A percentile compares a stretch with the other conserved stretches of the same genome.
Evolutionary conservation across 2,888 invertebrate genomes (phyloP).

Genomic region (Apeira syringaria): DNA sequence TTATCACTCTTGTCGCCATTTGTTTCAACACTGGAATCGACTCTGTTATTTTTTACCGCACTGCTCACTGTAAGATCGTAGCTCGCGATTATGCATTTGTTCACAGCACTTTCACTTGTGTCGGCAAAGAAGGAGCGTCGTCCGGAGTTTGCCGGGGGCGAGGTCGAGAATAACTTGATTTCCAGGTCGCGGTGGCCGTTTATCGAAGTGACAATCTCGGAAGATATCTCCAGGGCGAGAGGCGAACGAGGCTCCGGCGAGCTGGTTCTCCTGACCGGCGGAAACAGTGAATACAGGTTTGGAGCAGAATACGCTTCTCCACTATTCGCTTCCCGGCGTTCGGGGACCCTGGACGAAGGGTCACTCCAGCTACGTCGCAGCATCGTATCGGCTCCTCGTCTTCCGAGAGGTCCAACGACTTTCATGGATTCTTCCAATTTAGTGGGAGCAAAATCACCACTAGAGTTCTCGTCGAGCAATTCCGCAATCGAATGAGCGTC

Average conservation of each 20-base stretch:
- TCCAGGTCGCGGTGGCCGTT: conserved; percentile 91
- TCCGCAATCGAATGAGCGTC: conserved; percentile 86
- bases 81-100: conserved; percentile 65
- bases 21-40: conserved; percentile 58
- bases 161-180: conserved; percentile 89
- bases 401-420: conserved; percentile 70
- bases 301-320: conserved; percentile 70
- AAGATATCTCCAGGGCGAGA: conserved; percentile 87
- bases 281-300: conserved; percentile 75
- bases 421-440: conserved; percentile 80
- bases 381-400: conserved; percentile 67
- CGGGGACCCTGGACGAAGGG: conserved; percentile 77
- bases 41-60: conserved; percentile 69
- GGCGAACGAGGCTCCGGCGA: conserved; percentile 72
- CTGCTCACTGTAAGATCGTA: conserved; percentile 69
- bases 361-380: conserved; percentile 86
- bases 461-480: conserved; percentile 74
- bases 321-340: conserved; percentile 60
- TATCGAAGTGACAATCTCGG: conserved; percentile 90
- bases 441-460: conserved; percentile 74
- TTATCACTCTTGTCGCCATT: conserved; percentile 64
- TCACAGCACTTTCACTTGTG: conserved; percentile 78
- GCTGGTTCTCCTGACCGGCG: conserved; percentile 64
- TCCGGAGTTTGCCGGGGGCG: conserved; percentile 76
- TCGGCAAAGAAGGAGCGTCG: conserved; percentile 76